These are phyloP conservation scores for Gandaritis pyraliata DNA, from an alignment of 2,888 invertebrate genomes.

Conservation along the genomic window DNA sequence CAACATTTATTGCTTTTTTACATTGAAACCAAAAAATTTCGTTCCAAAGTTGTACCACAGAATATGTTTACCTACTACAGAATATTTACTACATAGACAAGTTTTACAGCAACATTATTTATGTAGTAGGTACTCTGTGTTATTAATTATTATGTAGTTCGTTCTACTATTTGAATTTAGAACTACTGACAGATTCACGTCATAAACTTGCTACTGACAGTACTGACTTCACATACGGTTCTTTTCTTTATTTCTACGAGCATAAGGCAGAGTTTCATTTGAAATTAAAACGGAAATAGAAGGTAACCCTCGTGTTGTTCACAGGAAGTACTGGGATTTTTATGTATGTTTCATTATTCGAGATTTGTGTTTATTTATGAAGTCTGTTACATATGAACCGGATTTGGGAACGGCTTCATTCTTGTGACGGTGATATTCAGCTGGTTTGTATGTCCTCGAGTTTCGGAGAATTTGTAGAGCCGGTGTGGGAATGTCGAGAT, in stretches of 20 bases:
- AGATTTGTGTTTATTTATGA: conserved; percentile 69
- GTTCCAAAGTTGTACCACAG: no score
- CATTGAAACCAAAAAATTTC: no score
- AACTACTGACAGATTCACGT: conserved; percentile 27
- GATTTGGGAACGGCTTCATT: conserved; percentile 45
- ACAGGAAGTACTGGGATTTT: conserved; percentile 75
- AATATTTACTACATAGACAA: no score
- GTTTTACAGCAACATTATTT: no score
- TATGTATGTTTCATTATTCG: conserved; percentile 73
- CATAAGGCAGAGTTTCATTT: conserved; percentile 45
- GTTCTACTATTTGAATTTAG: conserved; percentile 32
- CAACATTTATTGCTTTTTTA: no score
- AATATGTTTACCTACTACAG: no score
- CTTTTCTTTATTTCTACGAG: conserved; percentile 35
- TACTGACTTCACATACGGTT: conserved; percentile 29
- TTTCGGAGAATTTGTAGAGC: conserved; percentile 25
- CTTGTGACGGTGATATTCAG: conserved; percentile 33
- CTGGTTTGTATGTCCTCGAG: conserved; percentile 24
- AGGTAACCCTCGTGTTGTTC: conserved; percentile 55
- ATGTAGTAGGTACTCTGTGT: no score
- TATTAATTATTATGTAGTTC: no score
- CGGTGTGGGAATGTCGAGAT: conserved; percentile 2
- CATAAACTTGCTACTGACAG: conserved; percentile 33
- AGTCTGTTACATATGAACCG: conserved; percentile 50
- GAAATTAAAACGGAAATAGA: conserved; percentile 27